Evolutionary conservation across 1,140 invertebrate species (phyloP), one percentile per base, ranked within the genome.

Genomic region (Drosophila fuyamai): DNA sequence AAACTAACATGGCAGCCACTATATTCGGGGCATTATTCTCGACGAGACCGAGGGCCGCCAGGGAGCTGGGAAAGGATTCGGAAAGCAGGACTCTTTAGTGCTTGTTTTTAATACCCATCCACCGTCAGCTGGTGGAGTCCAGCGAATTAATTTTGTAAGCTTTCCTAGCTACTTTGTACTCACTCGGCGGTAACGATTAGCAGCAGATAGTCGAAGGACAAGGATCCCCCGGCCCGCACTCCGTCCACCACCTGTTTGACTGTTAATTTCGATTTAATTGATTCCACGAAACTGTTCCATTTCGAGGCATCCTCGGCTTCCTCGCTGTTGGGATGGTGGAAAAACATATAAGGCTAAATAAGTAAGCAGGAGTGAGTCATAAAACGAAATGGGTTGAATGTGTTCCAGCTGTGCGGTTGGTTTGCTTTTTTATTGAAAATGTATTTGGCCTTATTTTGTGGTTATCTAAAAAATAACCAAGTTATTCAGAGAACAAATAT

Each of bases 1-100:
- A 97, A 2, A 97, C 96, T 67, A 98, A 93, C 97, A 98, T 98
- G 47, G 96, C 96, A 14, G 97, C 97, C 27, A 97, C 96, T 56
- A 97, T 95, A 82, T 97, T 95, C 1, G 97, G 96, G 2, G 96
- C 95, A 76, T 94, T 95, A 79, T 95, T 95, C 91, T 95, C 94
- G 0, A 95, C 94, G 18, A 95, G 79, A n/a, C 94, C 94, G 12
- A 95, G 86, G 7, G 94, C 94, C 23, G 94, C 94, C 46, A 94
- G 82, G 5, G 93, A 94, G 85, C 94, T 94, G 76, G 79, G 60
- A 46, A 67, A 32, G 10, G 18, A 40, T 35, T n/a, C 44, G 29
- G 55, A 55, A 10, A 8, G 48, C 16, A 18, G 36, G 5, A 35
- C 29, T 13, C 13, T 36, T 50, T 67, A 51, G 14, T 51, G 27